These are phyloP conservation scores for Etheostoma perlongum DNA, from an alignment of 2,797 vertebrate genomes.

Conservation along the genomic window DNA sequence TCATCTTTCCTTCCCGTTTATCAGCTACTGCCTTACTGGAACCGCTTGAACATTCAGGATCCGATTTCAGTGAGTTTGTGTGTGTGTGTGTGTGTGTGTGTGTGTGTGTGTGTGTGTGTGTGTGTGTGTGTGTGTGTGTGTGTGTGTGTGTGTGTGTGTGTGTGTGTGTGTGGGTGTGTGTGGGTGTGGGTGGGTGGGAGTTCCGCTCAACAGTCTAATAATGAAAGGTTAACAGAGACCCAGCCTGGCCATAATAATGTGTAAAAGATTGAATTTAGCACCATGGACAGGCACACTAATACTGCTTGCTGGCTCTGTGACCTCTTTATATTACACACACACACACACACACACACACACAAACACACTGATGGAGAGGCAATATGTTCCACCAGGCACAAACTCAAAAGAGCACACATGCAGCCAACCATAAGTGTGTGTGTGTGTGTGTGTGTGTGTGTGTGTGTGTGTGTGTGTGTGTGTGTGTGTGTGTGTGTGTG, in stretches of 20 bases:
- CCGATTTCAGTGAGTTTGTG: constrained; percentile 60
- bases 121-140: constrained; percentile 8
- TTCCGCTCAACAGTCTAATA: constrained; percentile 64
- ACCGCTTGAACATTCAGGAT: constrained; percentile 66
- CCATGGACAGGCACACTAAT: constrained; percentile 69
- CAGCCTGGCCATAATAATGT: constrained; percentile 72
- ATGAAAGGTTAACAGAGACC: constrained; percentile 73
- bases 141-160: constrained; percentile 11
- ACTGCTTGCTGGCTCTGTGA: constrained; percentile 76
- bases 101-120: constrained; percentile 19
- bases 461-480: constrained; percentile 12
- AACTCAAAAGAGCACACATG: constrained; percentile 56
- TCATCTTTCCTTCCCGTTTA: constrained; percentile 82
- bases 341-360: constrained; percentile 36
- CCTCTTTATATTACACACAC: constrained; percentile 59
- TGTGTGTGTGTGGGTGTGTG: constrained; percentile 11
- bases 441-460: constrained; percentile 27
- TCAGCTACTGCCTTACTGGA: constrained; percentile 77
- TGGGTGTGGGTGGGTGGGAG: constrained; percentile 18
- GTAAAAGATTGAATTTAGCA: constrained; percentile 81
- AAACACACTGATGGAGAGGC: constrained; percentile 56
- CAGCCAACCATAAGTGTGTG: constrained; percentile 47
- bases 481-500: constrained; percentile 42
- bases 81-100: constrained; percentile 4
- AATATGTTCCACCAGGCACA: constrained; percentile 67